These are phyloP conservation scores for Hyles lineata DNA, from an alignment of 2,888 invertebrate species.

Conservation along the genomic window DNA sequence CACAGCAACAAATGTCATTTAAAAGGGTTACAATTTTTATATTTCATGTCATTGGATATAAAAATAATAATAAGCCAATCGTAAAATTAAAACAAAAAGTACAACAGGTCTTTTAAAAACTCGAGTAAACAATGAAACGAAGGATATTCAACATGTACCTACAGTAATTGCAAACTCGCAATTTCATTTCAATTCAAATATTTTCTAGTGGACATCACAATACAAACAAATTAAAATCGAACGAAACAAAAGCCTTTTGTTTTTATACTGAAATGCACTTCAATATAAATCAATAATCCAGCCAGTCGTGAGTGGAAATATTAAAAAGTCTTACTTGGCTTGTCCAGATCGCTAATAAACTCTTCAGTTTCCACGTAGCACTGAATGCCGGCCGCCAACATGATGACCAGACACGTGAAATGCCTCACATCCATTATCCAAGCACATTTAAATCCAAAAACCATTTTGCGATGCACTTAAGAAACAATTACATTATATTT, in stretches of 20 bases:
- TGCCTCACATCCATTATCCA: slow-evolving; percentile 37
- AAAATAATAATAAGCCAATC: no score
- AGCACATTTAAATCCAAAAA: slow-evolving; percentile 36
- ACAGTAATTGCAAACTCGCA: not conserved
- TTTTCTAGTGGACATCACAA: slow-evolving; percentile 5
- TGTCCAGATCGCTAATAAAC: slow-evolving; percentile 84
- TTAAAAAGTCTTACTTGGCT: slow-evolving; percentile 74
- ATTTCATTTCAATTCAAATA: not conserved
- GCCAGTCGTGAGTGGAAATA: not conserved
- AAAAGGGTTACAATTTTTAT: not conserved
- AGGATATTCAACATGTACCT: not conserved
- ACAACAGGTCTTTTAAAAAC: not conserved
- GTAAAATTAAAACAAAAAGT: no score
- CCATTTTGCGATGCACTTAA: slow-evolving; percentile 18
- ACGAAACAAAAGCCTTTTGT: not conserved
- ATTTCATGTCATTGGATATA: no score
- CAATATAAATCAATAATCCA: slow-evolving; percentile 13
- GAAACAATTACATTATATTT: slow-evolving; percentile 18
- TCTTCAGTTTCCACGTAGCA: slow-evolving; percentile 82
- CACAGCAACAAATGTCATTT: slow-evolving; percentile 2
- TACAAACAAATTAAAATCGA: not conserved
- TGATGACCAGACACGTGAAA: slow-evolving; percentile 52
- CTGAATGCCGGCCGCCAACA: slow-evolving; percentile 67
- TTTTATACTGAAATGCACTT: slow-evolving; percentile 10
- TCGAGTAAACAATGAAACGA: not conserved